These are phyloP conservation scores for Aplochiton taeniatus DNA, from an alignment of 2,797 vertebrate species.

Conservation along the genomic window DNA sequence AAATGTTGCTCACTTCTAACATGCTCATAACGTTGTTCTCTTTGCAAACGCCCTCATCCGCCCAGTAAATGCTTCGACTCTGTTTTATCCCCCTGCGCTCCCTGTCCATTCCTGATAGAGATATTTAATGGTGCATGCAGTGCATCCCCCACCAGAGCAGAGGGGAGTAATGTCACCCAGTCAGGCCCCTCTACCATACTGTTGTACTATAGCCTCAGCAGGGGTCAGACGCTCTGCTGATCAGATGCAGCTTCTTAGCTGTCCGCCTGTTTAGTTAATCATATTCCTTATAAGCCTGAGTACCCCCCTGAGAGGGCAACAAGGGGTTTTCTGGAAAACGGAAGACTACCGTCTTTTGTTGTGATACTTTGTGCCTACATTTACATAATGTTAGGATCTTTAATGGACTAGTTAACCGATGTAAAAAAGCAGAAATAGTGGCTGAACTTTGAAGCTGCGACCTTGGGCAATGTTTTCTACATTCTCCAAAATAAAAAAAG, in stretches of 20 bases:
- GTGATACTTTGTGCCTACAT: neutral
- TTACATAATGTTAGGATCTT: no score
- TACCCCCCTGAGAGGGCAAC: conserved; percentile 36
- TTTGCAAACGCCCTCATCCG: no score
- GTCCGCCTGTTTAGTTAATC: conserved; percentile 43
- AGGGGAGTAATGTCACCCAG: conserved; percentile 22
- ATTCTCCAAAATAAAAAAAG: no score
- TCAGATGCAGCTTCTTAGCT: conserved; percentile 45
- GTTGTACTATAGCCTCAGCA: conserved; percentile 38
- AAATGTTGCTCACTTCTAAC: no score
- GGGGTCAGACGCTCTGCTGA: conserved; percentile 38
- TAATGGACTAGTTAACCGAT: no score
- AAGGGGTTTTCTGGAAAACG: conserved; percentile 29
- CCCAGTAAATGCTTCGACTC: no score
- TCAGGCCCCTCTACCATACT: conserved; percentile 20
- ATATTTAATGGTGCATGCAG: conserved; percentile 3
- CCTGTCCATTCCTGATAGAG: no score
- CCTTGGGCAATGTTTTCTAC: no score
- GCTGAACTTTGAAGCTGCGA: no score
- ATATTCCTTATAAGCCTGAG: conserved; percentile 56
- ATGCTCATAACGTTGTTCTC: no score
- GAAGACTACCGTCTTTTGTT: neutral
- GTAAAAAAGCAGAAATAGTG: no score
- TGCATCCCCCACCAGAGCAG: neutral
- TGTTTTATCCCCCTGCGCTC: no score